phyloP scores from a whole-genome alignment of 2,797 vertebrate species.

The Periophthalmus magnuspinnatus region DNA sequence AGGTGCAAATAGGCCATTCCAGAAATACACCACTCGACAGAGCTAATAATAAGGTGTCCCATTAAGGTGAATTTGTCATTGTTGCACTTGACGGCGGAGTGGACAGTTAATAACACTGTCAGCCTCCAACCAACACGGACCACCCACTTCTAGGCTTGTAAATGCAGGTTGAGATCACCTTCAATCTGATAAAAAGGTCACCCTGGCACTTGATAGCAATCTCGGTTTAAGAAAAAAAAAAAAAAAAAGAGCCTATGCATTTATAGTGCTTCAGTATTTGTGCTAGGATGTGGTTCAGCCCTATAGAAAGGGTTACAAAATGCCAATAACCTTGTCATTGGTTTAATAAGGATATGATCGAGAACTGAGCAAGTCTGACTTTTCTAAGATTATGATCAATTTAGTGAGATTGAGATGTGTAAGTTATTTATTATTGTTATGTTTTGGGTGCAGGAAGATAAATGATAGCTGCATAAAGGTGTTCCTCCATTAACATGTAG shows the following conservation, averaged over 20 bases:
- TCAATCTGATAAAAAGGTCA: constrained; percentile 28
- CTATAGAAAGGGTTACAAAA: not conserved
- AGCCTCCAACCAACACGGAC: constrained; percentile 19
- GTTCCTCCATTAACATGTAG: no score
- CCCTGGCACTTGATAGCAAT: constrained; percentile 10
- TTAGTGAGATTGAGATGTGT: not conserved
- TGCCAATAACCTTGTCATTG: not conserved
- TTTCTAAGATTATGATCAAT: not conserved
- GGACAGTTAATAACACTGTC: constrained; percentile 1
- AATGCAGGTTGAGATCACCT: constrained; percentile 14
- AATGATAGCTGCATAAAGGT: not conserved
- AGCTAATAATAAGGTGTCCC: constrained; percentile 61
- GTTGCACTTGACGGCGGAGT: constrained; percentile 14
- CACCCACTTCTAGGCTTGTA: constrained; percentile 11
- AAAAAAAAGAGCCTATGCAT: not conserved
- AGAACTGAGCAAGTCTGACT: not conserved
- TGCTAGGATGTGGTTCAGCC: not conserved
- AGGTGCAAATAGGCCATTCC: constrained; percentile 53
- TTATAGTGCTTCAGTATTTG: constrained; percentile 40
- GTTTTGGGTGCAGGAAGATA: not conserved
- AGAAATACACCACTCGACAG: constrained; percentile 48
- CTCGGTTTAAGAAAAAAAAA: not conserved
- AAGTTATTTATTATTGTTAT: not conserved
- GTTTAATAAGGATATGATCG: not conserved
- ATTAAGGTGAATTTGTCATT: constrained; percentile 53